Evolutionary conservation across 2,113 vertebrate genomes (phyloP).

Genomic region (Siniperca chuatsi): DNA sequence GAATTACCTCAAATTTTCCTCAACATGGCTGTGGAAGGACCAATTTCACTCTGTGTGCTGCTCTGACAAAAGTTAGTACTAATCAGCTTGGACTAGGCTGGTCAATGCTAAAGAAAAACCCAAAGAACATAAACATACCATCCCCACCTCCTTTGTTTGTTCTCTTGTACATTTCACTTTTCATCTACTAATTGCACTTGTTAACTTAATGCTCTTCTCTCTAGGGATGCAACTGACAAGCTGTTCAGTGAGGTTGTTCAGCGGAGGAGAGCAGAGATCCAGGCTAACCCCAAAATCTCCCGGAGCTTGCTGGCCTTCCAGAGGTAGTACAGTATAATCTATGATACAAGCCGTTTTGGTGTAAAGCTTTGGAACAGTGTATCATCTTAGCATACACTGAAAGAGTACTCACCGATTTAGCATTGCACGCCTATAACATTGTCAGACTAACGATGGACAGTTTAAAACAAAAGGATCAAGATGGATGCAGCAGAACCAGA

Average conservation of each 20-base stretch:
- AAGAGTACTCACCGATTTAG: too few species aligned
- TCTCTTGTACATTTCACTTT: neutral
- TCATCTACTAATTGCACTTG: too few species aligned
- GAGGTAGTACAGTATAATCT: conserved; percentile 69
- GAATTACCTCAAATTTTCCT: neutral
- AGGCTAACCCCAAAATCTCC: conserved; percentile 83
- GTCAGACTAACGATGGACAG: neutral
- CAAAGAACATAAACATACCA: neutral
- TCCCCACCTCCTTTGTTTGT: neutral
- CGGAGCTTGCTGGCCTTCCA: conserved; percentile 90
- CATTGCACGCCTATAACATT: neutral
- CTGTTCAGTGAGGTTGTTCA: conserved; percentile 88
- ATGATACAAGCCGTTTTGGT: neutral
- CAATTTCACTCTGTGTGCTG: neutral
- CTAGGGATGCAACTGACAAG: conserved; percentile 92
- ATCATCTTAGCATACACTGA: neutral
- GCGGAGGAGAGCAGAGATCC: conserved; percentile 88
- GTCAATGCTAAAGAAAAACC: neutral
- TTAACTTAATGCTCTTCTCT: neutral
- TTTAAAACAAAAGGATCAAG: neutral
- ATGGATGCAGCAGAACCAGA: neutral
- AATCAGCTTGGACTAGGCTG: neutral
- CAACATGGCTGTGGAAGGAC: neutral
- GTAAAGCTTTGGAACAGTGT: neutral
- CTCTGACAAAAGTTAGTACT: neutral